Conservation (phyloP, 2,888 invertebrate genomes). For the Ophioninae sp. region DNA sequence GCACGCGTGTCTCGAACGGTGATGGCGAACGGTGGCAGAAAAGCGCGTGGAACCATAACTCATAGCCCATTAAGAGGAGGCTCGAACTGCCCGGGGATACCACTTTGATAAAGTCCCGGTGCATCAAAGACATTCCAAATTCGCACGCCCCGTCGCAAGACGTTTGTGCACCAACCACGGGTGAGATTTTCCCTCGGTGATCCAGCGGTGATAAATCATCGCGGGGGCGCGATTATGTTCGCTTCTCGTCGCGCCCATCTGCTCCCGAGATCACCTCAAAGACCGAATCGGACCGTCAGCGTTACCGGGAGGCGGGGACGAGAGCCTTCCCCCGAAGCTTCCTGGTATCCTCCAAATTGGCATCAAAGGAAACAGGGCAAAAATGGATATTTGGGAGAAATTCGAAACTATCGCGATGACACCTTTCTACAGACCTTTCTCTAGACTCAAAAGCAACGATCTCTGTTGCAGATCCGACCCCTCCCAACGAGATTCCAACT, state of each 20-base stretch:
- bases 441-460: conserved; percentile 35
- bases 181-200: conserved; percentile 36
- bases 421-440: conserved; percentile 20
- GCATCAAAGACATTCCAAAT: conserved; percentile 79
- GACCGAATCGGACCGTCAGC: conserved; percentile 41
- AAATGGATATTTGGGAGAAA: conserved; percentile 18
- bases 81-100: conserved; percentile 71
- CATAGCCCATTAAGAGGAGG: conserved; percentile 78
- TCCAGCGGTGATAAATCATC: conserved; percentile 61
- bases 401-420: conserved; percentile 19
- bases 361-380: conserved; percentile 49
- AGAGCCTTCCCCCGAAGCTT: conserved; percentile 51
- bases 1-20: conserved; percentile 16
- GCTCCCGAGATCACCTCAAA: conserved; percentile 50
- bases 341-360: conserved; percentile 28
- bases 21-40: conserved; percentile 23
- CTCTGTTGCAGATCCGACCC: conserved; percentile 15
- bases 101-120: conserved; percentile 77
- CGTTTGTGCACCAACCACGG: background rate
- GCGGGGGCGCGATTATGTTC: conserved; percentile 64
- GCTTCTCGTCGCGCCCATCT: conserved; percentile 63
- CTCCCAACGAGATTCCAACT: conserved; percentile 44
- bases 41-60: conserved; percentile 73
- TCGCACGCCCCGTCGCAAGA: conserved; percentile 1
- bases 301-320: conserved; percentile 33